phyloP scores from a whole-genome alignment of 2,113 vertebrate species.

The Charina bottae region DNA sequence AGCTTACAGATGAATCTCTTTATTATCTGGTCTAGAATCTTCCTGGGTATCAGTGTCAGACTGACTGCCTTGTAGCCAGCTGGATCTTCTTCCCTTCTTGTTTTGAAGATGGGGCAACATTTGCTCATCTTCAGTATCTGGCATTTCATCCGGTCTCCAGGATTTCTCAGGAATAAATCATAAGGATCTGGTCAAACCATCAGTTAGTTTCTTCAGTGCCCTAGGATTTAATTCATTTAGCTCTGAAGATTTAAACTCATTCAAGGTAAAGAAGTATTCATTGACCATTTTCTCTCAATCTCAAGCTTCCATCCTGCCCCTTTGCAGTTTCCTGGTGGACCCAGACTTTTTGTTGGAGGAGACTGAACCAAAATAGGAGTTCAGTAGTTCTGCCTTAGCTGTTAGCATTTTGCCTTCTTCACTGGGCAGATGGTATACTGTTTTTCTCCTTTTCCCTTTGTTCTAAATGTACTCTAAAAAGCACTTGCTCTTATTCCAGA shows the following conservation, averaged over 20 bases:
- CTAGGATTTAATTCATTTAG: neutral
- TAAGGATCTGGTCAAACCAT: neutral
- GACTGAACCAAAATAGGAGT: neutral
- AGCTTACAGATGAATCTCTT: neutral
- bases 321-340: neutral
- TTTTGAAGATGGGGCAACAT: neutral
- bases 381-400: neutral
- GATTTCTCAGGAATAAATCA: neutral
- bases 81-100: neutral
- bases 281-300: neutral
- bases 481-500: neutral
- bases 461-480: neutral
- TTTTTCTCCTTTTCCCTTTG: neutral
- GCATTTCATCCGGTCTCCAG: neutral
- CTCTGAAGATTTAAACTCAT: neutral
- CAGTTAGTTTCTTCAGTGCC: neutral
- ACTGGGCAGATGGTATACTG: neutral
- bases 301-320: neutral
- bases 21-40: neutral
- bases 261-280: neutral
- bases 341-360: neutral
- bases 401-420: neutral
- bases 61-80: neutral
- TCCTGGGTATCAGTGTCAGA: too few species aligned
- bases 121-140: too few species aligned